Percentiles rank a stretch among this genome's conserved stretches.
phyloP scores from a whole-genome alignment of 2,888 invertebrate species.

The Dryadula phaetusa region DNA sequence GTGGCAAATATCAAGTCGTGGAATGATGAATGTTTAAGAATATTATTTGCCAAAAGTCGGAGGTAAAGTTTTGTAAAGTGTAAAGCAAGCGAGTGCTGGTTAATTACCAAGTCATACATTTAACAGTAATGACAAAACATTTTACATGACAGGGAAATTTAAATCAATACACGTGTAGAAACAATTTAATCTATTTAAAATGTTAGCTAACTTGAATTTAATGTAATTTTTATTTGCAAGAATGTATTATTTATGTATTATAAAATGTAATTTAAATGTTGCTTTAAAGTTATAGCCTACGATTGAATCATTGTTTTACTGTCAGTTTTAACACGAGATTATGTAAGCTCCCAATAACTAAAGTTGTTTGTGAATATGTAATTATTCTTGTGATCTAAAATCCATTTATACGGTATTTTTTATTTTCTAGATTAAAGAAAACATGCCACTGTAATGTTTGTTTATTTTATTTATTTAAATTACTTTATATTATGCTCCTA shows the following conservation, averaged over 20 bases:
- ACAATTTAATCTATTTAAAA: slow-evolving; percentile 78
- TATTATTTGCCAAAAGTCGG: slow-evolving; percentile 53
- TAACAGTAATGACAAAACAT: slow-evolving; percentile 49
- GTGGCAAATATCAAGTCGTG: slow-evolving; percentile 63
- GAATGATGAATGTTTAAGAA: slow-evolving; percentile 65
- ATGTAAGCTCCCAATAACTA: slow-evolving; percentile 72
- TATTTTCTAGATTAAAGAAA: slow-evolving; percentile 84
- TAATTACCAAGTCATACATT: slow-evolving; percentile 67
- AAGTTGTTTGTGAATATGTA: slow-evolving; percentile 84
- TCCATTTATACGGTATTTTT: slow-evolving; percentile 84
- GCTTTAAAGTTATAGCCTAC: slow-evolving; percentile 81
- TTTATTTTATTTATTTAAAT: slow-evolving; percentile 44
- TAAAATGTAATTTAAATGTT: slow-evolving; percentile 82
- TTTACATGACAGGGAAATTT: slow-evolving; percentile 60
- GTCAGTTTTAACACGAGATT: slow-evolving; percentile 73
- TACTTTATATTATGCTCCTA: not conserved
- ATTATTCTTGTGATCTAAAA: slow-evolving; percentile 84
- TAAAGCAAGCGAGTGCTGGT: slow-evolving; percentile 43
- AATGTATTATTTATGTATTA: slow-evolving; percentile 83
- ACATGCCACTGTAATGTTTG: slow-evolving; percentile 54
- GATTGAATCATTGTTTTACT: slow-evolving; percentile 76
- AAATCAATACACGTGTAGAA: slow-evolving; percentile 64
- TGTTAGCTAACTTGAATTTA: slow-evolving; percentile 82
- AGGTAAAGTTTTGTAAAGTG: slow-evolving; percentile 50
- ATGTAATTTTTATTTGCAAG: slow-evolving; percentile 80